Conservation (phyloP, 2,888 invertebrate species). For the Masnerella sp. region DNA sequence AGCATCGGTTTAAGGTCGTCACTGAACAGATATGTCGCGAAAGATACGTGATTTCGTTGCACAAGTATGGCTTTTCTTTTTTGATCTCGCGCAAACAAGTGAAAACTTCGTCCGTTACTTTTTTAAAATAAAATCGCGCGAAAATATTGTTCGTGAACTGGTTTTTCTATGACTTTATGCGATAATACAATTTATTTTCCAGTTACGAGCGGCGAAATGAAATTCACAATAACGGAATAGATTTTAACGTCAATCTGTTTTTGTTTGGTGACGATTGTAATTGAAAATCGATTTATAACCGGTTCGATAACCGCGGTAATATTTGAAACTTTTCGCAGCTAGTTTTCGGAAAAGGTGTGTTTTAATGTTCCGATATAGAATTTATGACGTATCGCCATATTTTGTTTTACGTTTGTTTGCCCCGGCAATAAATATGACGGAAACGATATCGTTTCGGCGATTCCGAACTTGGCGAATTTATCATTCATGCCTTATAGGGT, state of each 20-base stretch:
- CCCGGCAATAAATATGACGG: too few relatives aligned
- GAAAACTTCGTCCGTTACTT: slow-evolving; percentile 19
- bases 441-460: too few relatives aligned
- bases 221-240: slow-evolving; percentile 11
- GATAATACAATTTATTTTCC: slow-evolving; percentile 34
- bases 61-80: slow-evolving; percentile 43
- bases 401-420: too few relatives aligned
- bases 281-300: too few relatives aligned
- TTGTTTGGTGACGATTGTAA: too few relatives aligned
- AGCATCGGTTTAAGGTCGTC: slow-evolving; percentile 54
- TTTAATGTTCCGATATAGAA: too few relatives aligned
- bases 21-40: slow-evolving; percentile 53
- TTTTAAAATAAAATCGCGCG: slow-evolving; percentile 30
- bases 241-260: too few relatives aligned
- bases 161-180: slow-evolving; percentile 19
- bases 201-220: slow-evolving; percentile 9
- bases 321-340: too few relatives aligned
- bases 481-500: slow-evolving; percentile 7
- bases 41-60: slow-evolving; percentile 58
- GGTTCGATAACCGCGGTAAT: too few relatives aligned
- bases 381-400: too few relatives aligned
- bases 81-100: slow-evolving; percentile 31
- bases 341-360: too few relatives aligned
- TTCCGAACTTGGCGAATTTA: slow-evolving; percentile 8
- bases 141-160: slow-evolving; percentile 32